Evolutionary conservation across 2,113 vertebrate species (phyloP), one percentile per base, ranked within the genome.

Genomic region (Prionailurus viverrinus): DNA sequence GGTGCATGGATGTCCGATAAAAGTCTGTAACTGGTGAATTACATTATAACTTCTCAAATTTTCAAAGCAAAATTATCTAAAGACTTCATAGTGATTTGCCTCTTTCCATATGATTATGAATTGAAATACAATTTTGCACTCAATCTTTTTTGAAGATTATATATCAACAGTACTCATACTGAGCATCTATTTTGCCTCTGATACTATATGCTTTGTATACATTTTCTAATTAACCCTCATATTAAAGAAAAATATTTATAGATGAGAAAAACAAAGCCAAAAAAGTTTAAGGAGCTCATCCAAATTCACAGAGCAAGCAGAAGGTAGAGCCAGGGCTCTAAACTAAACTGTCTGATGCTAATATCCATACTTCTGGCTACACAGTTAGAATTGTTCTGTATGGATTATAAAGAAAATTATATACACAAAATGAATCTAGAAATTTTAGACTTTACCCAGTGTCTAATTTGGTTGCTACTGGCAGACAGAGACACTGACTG

Each of bases 21-120:
- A 74, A 92, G 80, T 88, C 87, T 96, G 84, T 8, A 92, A 94
- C 29, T 89, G 51, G 51, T 85, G 51, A 97, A 23, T 74, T 92
- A 12, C 4, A 25, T 71, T 41, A 27, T 25, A 4, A 51, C 68
- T 82, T 85, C 91, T 94, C 82, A 94, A 68, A 41, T n/a, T 87
- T 84, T 74, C 13, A 23, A 48, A 87, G 66, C 73, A 93, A 89
- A 74, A 23, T 39, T 63, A 36, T 79, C 41, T 48, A 12, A 85
- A 78, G 53, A 65, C 33, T 87, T 92, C 51, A 74, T 5, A 83
- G 36, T 86, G 48, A 68, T 84, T 87, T 94, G 4, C 89, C 61
- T 94, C 58, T 89, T 89, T 82, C 87, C 25, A 45, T 45, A 18
- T 76, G 51, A 96, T 69, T 91, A 92, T 27, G n/a, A 84, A 83